Base-by-base conservation (phyloP, 1,140 invertebrate species). In the Procambarus clarkii region DNA sequence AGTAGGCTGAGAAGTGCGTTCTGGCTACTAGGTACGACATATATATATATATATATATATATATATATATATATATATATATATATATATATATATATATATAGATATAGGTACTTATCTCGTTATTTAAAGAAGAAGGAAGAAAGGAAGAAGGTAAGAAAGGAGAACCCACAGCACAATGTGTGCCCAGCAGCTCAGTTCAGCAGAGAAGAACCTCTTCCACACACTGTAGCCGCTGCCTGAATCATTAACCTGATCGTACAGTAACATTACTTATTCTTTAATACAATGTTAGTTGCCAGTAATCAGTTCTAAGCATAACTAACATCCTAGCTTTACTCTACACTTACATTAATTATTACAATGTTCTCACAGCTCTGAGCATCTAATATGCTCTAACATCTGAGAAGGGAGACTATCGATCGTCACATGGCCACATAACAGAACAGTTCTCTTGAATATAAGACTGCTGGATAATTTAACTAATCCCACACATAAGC, bases 1-100 rank as follows among this genome's bases (percentile, higher is more conserved):
- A 34, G 34, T 34, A 34, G 34, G 34, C 34, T 1, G 1, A 34
- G 1, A 34, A 34, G 34, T 34, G 34, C 0, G 34, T 34, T 34
- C 34, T 34, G 34, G 34, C 0, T 34, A 34, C 34, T 34, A 34
- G 34, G 34, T 34, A 34, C 34, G 34, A 34, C 34, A 34, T 34
- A 34, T 34, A 34, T 34, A 34, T 34, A 34, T 34, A 34, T 34
- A 24, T 79, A 24, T 44, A 45, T 79, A 24, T 79, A 24, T 79
- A 45, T 79, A 24, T 79, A 24, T 79, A 45, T 79, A 24, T 79
- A 24, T 79, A 45, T 79, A 45, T 79, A 79, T 79, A 45, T 79
- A 15, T 79, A 34, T 34, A 34, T 34, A 34, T 34, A 34, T 34
- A 34, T 34, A 34, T 34, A 34, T 34, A 34, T 34, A 34, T 34